Conservation (phyloP, 2,888 invertebrate species). For the Clusia tigrina region DNA sequence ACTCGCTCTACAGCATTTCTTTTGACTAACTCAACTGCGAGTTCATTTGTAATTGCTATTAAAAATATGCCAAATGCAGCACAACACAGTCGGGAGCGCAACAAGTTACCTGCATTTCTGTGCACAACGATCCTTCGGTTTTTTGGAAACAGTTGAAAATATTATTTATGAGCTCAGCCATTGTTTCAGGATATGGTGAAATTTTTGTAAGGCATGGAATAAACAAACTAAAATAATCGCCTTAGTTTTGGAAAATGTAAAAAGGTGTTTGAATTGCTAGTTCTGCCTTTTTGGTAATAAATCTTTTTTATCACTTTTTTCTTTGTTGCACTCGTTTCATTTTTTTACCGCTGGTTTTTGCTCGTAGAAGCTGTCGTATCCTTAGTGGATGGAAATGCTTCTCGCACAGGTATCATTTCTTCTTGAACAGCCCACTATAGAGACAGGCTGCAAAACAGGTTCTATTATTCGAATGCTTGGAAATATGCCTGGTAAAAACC, state of each 20-base stretch:
- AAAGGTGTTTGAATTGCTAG: background rate
- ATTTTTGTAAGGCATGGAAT: slow-evolving; percentile 2
- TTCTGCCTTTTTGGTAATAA: slow-evolving; percentile 17
- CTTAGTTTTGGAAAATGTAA: background rate
- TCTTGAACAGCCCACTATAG: too few relatives aligned
- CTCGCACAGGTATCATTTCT: too few relatives aligned
- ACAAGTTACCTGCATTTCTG: slow-evolving; percentile 51
- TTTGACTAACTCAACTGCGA: background rate
- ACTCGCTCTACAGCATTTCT: slow-evolving; percentile 33
- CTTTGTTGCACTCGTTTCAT: background rate
- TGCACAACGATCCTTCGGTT: slow-evolving; percentile 40
- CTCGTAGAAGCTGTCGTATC: too few relatives aligned
- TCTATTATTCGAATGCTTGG: too few relatives aligned
- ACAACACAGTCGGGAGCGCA: background rate
- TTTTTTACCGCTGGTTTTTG: background rate
- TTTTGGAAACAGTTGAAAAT: slow-evolving; percentile 42
- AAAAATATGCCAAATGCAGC: background rate
- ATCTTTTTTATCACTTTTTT: slow-evolving; percentile 20
- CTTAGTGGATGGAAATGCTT: too few relatives aligned
- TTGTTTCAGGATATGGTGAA: slow-evolving; percentile 43
- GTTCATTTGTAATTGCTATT: background rate
- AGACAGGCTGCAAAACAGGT: too few relatives aligned
- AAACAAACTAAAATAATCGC: background rate
- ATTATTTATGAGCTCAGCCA: slow-evolving; percentile 56
- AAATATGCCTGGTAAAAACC: too few relatives aligned